These are phyloP conservation scores for Monodelphis domestica DNA, from an alignment of 2,797 vertebrate species.

Conservation along the genomic window DNA sequence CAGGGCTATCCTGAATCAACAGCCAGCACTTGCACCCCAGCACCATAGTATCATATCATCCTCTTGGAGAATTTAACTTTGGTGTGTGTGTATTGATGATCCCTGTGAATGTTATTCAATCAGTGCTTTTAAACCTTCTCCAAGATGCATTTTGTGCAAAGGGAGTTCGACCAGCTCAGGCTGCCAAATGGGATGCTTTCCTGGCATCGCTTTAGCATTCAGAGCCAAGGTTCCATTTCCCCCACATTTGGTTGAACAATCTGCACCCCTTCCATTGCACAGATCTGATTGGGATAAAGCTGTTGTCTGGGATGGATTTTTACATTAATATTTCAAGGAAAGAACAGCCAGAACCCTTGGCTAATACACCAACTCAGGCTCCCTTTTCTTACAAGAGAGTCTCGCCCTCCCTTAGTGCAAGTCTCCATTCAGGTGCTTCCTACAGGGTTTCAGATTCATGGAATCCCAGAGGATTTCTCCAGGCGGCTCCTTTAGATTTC, in stretches of 20 bases:
- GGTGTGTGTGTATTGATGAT: neutral
- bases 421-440: slow-evolving; percentile 59
- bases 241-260: slow-evolving; percentile 20
- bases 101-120: neutral
- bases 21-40: neutral
- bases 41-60: neutral
- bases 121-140: neutral
- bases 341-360: slow-evolving; percentile 48
- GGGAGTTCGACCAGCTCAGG: neutral
- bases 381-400: slow-evolving; percentile 63
- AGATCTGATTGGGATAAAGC: slow-evolving; percentile 44
- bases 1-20: neutral
- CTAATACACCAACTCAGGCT: slow-evolving; percentile 70
- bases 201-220: neutral
- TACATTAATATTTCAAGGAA: slow-evolving; percentile 74
- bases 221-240: slow-evolving; percentile 16
- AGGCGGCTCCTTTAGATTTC: slow-evolving; percentile 40
- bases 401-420: slow-evolving; percentile 70
- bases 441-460: slow-evolving; percentile 51
- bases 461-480: slow-evolving; percentile 54
- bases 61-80: neutral
- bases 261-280: slow-evolving; percentile 24
- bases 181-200: neutral
- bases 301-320: slow-evolving; percentile 68
- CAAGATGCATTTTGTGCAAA: slow-evolving; percentile 11